Percentiles rank a stretch among this genome's conserved stretches.
phyloP scores from a whole-genome alignment of 2,888 invertebrate species.

The Chelonus formosanus region DNA sequence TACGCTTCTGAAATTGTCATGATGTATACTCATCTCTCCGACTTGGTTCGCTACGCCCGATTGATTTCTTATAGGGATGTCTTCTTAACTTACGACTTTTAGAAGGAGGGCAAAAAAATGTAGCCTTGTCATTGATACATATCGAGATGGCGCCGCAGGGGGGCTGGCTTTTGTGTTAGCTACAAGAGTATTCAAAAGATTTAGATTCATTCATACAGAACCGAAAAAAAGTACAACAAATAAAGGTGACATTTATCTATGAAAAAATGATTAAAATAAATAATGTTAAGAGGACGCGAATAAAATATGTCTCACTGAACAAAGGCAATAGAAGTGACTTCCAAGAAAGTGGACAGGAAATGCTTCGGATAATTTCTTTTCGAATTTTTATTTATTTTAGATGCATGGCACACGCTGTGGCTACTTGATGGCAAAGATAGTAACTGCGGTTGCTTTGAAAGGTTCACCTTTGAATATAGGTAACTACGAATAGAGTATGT shows the following conservation, averaged over 20 bases:
- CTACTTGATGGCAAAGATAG: no score
- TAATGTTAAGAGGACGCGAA: no score
- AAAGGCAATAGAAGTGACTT: no score
- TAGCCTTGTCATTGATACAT: constrained; percentile 21
- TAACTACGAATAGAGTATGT: neutral
- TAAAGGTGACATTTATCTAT: neutral
- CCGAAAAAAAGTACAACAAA: constrained; percentile 6
- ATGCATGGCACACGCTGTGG: no score
- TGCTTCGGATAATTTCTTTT: no score
- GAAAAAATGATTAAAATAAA: no score
- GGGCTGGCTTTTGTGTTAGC: constrained; percentile 14
- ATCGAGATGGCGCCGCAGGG: constrained; percentile 22
- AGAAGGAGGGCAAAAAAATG: neutral
- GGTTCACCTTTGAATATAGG: neutral
- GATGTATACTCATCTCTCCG: constrained; percentile 3
- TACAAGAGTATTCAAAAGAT: neutral
- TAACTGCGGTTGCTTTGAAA: no score
- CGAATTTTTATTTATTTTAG: no score
- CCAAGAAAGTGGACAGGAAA: no score
- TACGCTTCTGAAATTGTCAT: neutral
- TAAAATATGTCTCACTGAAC: no score
- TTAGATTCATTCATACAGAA: neutral
- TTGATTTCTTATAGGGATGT: constrained; percentile 23
- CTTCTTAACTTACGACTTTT: constrained; percentile 15
- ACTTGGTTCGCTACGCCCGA: constrained; percentile 13